Base-by-base conservation (phyloP, 2,113 vertebrate genomes). In the Camelus bactrianus region DNA sequence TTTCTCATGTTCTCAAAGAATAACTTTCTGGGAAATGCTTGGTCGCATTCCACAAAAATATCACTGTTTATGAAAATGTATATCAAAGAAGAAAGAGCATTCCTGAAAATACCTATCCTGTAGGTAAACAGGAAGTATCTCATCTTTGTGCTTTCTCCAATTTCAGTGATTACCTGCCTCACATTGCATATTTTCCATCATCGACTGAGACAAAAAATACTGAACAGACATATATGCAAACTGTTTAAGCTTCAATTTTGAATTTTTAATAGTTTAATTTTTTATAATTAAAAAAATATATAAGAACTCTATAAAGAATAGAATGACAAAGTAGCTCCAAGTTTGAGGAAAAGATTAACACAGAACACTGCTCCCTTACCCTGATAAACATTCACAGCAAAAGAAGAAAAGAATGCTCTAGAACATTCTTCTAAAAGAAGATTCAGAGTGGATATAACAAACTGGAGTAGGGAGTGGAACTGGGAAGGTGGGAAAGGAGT, bases 31-130 rank as follows among this genome's bases (percentile, higher is more conserved):
- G 20, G 14, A 84, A 94, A 60, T 12, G 35, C 70, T 92, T 75
- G 35, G 6, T 86, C 67, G 89, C 6, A 58, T 82, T 85, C n/a
- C 28, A 77, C 48, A 92, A 64, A 72, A 75, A 46, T 32, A 72
- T 80, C 35, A 69, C 42, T 93, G 42, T 32, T 91, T 82, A 95
- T 83, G 13, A 85, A 96, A 85, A 69, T 64, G 42, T 46, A 14
- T 30, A 64, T 81, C 81, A 76, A 69, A 91, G 15, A 93, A 85
- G 22, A 46, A 82, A 79, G 72, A 32, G 2, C 11, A 62, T 82
- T 56, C 26, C 32, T 69, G 19, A 83, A 95, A 95, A 62, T 42
- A 60, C 62, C 13, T 56, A 13, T 67, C 62, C 16, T 5, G 32
- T 35, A 79, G 30, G 54, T 62, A 62, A 91, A 35, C 77, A 35